These are phyloP conservation scores for Amblyopsis rosae DNA, from an alignment of 2,113 vertebrate species.

Conservation along the genomic window DNA sequence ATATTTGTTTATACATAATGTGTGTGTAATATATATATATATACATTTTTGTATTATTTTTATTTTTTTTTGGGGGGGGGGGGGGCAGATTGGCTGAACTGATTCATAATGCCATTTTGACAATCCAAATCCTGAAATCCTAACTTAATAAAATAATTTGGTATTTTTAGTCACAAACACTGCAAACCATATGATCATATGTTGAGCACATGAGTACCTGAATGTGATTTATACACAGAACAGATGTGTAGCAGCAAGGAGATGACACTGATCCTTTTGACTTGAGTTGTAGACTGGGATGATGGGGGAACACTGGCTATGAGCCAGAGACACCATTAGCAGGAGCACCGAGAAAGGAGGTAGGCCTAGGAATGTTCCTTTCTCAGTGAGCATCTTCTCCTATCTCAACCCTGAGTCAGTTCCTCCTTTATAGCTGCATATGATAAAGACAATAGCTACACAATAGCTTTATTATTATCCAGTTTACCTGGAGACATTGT, in stretches of 20 bases:
- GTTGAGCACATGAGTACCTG: too few relatives aligned
- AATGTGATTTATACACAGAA: neutral
- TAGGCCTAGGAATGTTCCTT: slow-evolving; percentile 11
- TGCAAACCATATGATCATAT: too few relatives aligned
- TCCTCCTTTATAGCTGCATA: neutral
- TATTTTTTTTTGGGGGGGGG: neutral
- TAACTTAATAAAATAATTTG: too few relatives aligned
- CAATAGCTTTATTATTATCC: slow-evolving; percentile 5
- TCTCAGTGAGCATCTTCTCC: slow-evolving; percentile 25
- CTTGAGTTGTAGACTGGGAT: slow-evolving; percentile 20
- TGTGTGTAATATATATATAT: too few relatives aligned
- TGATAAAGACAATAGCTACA: neutral
- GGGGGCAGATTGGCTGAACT: too few relatives aligned
- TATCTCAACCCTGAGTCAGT: slow-evolving; percentile 14
- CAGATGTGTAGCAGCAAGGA: neutral
- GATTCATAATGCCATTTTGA: too few relatives aligned
- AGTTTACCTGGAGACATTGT: too few relatives aligned
- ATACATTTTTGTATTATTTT: neutral
- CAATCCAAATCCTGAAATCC: too few relatives aligned
- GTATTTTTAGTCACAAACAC: too few relatives aligned
- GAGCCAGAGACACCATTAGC: slow-evolving; percentile 51
- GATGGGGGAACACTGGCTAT: slow-evolving; percentile 19
- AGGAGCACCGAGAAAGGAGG: slow-evolving; percentile 22
- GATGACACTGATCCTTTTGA: slow-evolving; percentile 29
- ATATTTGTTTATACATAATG: too few relatives aligned